A percentile compares a stretch with the other conserved stretches of the same genome.
Conservation (phyloP, 1,140 invertebrate genomes). For the Listronotus oregonensis region DNA sequence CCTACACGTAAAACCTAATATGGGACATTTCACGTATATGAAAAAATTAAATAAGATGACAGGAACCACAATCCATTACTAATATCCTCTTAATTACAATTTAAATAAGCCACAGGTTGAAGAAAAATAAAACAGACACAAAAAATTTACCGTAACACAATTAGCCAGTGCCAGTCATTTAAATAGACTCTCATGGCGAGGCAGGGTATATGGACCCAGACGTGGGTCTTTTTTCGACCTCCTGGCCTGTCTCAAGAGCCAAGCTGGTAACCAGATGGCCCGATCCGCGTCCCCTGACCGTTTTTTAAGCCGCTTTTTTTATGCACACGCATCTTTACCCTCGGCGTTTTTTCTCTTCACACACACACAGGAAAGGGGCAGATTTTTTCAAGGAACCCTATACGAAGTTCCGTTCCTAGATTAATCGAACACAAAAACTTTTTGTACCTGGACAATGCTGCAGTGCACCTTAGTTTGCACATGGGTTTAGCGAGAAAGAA, state of each 20-base stretch:
- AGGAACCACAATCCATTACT: no score
- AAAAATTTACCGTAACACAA: constrained; percentile 21
- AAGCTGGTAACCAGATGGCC: constrained; percentile 53
- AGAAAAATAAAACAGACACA: constrained; percentile 1
- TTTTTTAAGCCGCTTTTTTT: constrained; percentile 54
- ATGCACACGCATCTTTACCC: constrained; percentile 49
- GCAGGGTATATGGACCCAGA: constrained; percentile 19
- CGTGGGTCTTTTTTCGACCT: constrained; percentile 37
- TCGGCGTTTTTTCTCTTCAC: constrained; percentile 43
- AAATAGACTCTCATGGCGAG: constrained; percentile 18
- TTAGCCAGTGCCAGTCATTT: constrained; percentile 16
- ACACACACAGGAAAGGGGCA: constrained; percentile 52
- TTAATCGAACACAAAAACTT: constrained; percentile 50
- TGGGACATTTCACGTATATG: no score
- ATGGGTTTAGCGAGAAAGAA: constrained; percentile 27
- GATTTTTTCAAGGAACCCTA: constrained; percentile 53
- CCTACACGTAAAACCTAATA: no score
- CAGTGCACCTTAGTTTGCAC: constrained; percentile 51
- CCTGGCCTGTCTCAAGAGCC: constrained; percentile 48
- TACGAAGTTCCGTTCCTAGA: constrained; percentile 53
- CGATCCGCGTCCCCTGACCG: constrained; percentile 49
- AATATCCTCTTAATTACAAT: not conserved
- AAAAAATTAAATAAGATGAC: no score
- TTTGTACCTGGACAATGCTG: constrained; percentile 51
- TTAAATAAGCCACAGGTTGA: constrained; percentile 2